Percentiles rank a stretch among this genome's conserved stretches.
phyloP scores from a whole-genome alignment of 2,113 vertebrate genomes.

The Dipodomys merriami region DNA sequence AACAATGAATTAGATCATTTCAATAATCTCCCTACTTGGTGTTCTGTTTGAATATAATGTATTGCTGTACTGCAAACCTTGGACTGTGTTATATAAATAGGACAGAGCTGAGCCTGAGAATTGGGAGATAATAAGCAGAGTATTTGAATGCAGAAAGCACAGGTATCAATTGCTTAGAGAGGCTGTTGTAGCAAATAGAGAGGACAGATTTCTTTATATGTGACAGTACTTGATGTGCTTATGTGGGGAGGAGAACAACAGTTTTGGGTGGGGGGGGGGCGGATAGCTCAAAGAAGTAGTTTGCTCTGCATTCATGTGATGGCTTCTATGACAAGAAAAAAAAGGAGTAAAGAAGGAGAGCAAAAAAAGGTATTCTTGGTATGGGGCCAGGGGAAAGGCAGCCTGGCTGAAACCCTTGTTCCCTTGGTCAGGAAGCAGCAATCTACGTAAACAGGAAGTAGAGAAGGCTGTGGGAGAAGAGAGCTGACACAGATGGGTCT shows the following conservation, averaged over 20 bases:
- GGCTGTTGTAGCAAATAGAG: not conserved
- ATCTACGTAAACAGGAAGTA: conserved; percentile 81
- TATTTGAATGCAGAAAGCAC: not conserved
- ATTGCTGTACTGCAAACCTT: not conserved
- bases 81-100: not conserved
- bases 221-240: not conserved
- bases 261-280: not conserved
- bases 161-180: not conserved
- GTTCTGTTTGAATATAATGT: not conserved
- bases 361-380: conserved; percentile 67
- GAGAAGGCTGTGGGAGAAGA: conserved; percentile 72
- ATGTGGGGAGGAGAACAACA: not conserved
- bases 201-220: not conserved
- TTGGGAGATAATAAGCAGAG: not conserved
- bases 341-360: conserved; percentile 31
- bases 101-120: not conserved
- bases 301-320: not conserved
- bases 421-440: conserved; percentile 74
- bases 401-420: conserved; percentile 67
- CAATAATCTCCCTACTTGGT: not conserved
- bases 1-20: not conserved
- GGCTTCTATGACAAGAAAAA: conserved; percentile 53
- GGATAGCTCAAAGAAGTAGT: not conserved
- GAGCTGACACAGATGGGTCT: conserved; percentile 64
- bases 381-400: conserved; percentile 62